Evolutionary conservation across 2,888 invertebrate species (phyloP).

Genomic region (Acanthoscelides obtectus): DNA sequence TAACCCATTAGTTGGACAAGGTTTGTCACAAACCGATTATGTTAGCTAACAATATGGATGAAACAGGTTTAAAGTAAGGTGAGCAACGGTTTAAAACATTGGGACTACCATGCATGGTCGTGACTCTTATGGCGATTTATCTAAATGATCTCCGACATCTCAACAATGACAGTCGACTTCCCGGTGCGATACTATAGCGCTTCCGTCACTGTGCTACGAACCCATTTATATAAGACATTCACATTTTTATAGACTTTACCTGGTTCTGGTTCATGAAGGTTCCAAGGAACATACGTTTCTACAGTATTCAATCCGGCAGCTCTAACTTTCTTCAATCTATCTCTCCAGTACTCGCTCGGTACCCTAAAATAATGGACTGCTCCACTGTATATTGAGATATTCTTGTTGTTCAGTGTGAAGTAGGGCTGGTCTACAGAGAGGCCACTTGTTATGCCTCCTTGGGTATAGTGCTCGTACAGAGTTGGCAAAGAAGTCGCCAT

Average conservation of each 20-base stretch:
- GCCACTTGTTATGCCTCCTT: slow-evolving; percentile 38
- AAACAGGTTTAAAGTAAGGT: too few relatives aligned
- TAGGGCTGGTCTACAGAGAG: slow-evolving; percentile 34
- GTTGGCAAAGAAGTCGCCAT: slow-evolving; percentile 37
- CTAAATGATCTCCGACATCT: too few relatives aligned
- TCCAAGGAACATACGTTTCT: slow-evolving; percentile 72
- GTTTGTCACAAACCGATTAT: too few relatives aligned
- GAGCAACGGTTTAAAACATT: too few relatives aligned
- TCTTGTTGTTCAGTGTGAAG: slow-evolving; percentile 46
- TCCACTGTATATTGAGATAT: slow-evolving; percentile 48
- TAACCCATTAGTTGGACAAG: too few relatives aligned
- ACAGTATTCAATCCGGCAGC: slow-evolving; percentile 85
- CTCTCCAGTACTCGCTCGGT: slow-evolving; percentile 74
- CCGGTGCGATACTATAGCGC: too few relatives aligned
- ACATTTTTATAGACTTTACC: slow-evolving; percentile 11
- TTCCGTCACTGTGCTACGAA: too few relatives aligned
- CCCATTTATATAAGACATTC: too few relatives aligned
- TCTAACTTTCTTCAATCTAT: slow-evolving; percentile 68
- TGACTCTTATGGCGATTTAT: too few relatives aligned
- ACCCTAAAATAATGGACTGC: slow-evolving; percentile 83
- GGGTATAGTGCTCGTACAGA: slow-evolving; percentile 49
- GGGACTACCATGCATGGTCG: too few relatives aligned
- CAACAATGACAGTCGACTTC: too few relatives aligned
- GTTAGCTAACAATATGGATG: too few relatives aligned
- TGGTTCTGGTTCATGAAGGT: slow-evolving; percentile 21